Conservation (phyloP, 2,113 vertebrate genomes). For the Athene noctua region DNA sequence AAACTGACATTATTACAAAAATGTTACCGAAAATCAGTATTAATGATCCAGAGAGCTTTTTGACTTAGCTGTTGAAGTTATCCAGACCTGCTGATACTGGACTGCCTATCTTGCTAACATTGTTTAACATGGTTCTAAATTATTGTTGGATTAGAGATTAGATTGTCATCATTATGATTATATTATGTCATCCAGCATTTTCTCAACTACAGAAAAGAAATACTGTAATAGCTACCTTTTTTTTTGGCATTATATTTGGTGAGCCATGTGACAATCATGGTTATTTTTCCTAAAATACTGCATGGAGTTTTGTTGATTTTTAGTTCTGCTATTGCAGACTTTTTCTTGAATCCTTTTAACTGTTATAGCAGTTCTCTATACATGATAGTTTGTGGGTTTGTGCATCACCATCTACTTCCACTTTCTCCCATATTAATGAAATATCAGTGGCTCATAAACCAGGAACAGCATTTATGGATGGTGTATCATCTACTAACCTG, state of each 20-base stretch:
- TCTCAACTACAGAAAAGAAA: background rate
- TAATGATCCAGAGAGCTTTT: constrained; percentile 3
- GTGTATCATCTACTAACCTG: background rate
- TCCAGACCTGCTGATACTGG: background rate
- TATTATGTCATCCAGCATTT: background rate
- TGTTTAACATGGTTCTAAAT: background rate
- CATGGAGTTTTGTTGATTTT: background rate
- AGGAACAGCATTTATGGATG: background rate
- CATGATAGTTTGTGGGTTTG: background rate
- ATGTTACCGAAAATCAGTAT: constrained; percentile 14
- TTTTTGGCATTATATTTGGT: background rate
- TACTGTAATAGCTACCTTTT: background rate
- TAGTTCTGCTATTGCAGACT: background rate
- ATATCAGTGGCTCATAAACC: background rate
- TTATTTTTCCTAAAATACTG: background rate
- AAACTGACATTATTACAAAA: background rate
- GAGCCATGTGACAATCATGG: background rate
- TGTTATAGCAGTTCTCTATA: background rate
- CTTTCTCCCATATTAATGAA: background rate
- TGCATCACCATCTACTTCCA: background rate
- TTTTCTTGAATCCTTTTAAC: background rate
- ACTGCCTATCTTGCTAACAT: background rate
- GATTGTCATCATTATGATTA: background rate
- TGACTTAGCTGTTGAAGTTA: background rate
- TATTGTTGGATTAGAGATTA: background rate